Percentiles rank a stretch among this genome's conserved stretches.
These are phyloP conservation scores for Sebastes iracundus DNA, from an alignment of 2,797 vertebrate species.

Conservation along the genomic window DNA sequence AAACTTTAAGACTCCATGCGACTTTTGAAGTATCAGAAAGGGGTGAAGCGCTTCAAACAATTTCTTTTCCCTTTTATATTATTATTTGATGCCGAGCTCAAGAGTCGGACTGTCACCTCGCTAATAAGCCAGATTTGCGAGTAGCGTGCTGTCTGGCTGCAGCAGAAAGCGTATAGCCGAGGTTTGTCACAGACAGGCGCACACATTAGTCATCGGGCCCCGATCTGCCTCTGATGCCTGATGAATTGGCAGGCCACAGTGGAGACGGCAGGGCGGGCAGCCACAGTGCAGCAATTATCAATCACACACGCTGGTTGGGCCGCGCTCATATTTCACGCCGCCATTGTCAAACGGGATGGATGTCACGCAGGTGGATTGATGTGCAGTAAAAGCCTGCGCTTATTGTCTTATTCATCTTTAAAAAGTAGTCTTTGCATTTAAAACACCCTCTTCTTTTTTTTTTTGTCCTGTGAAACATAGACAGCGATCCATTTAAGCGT, in stretches of 20 bases:
- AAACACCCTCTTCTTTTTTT: neutral
- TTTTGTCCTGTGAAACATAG: neutral
- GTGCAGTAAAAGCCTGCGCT: constrained; percentile 1
- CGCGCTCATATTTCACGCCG: constrained; percentile 39
- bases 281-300: constrained; percentile 74
- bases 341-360: constrained; percentile 54
- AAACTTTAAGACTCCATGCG: neutral
- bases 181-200: constrained; percentile 52
- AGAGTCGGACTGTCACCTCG: constrained; percentile 33
- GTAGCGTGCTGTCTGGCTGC: constrained; percentile 23
- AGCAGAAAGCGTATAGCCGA: constrained; percentile 7
- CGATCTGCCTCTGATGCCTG: constrained; percentile 67
- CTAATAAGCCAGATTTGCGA: constrained; percentile 59
- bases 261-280: constrained; percentile 60
- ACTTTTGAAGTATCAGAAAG: neutral
- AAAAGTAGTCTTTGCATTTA: constrained; percentile 25
- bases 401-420: constrained; percentile 36
- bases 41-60: constrained; percentile 10
- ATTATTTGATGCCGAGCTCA: constrained; percentile 38
- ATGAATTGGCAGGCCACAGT: constrained; percentile 69
- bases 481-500: constrained; percentile 27
- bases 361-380: constrained; percentile 54
- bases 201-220: constrained; percentile 64
- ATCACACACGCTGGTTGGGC: constrained; percentile 59
- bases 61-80: constrained; percentile 14